These are phyloP conservation scores for Cheumatopsyche charites DNA, from an alignment of 1,140 invertebrate genomes.

Conservation along the genomic window DNA sequence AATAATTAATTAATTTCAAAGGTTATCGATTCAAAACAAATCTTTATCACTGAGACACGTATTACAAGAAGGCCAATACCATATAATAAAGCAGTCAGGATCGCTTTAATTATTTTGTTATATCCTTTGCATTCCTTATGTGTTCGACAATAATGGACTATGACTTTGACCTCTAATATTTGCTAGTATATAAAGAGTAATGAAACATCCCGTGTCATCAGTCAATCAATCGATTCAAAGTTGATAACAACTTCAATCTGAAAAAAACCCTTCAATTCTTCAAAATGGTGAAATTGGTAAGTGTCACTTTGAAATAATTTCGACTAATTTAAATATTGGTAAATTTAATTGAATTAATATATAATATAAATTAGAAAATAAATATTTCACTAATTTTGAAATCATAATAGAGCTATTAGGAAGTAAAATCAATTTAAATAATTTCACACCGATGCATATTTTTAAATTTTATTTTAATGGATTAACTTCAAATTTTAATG, in stretches of 20 bases:
- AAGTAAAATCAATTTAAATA: no score
- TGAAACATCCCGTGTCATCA: constrained; percentile 2
- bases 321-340: neutral
- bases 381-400: no score
- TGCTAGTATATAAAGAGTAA: constrained; percentile 7
- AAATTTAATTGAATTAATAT: neutral
- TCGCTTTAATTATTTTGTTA: constrained; percentile 13
- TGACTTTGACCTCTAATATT: constrained; percentile 15
- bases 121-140: constrained; percentile 22
- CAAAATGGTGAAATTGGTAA: constrained; percentile 26
- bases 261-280: neutral
- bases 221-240: neutral
- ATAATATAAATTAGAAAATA: no score
- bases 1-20: no score
- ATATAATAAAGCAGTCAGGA: constrained; percentile 20
- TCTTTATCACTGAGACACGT: neutral
- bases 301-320: neutral
- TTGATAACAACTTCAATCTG: neutral
- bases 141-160: neutral
- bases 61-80: constrained; percentile 16
- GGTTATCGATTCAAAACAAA: no score
- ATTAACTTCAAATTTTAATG: no score
- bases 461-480: no score
- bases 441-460: no score
- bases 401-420: no score